Percentiles rank a stretch among this genome's conserved stretches.
phyloP scores from a whole-genome alignment of 2,888 invertebrate species.

The Sarcophaga carnaria region DNA sequence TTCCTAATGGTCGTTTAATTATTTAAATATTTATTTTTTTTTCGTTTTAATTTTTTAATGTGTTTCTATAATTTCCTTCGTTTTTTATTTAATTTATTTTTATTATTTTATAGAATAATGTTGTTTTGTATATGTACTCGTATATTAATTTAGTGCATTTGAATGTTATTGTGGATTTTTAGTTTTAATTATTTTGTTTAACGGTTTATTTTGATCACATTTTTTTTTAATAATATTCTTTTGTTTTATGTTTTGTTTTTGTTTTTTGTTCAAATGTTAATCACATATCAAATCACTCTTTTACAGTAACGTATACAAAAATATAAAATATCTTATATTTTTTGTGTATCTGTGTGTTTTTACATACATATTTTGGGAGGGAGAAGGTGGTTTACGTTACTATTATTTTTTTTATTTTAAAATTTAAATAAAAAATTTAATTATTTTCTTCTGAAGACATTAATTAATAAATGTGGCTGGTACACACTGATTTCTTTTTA shows the following conservation, averaged over 20 bases:
- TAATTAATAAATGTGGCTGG: too few relatives aligned
- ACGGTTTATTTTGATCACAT: slow-evolving; percentile 59
- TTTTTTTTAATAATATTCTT: slow-evolving; percentile 24
- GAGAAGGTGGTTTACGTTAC: slow-evolving; percentile 53
- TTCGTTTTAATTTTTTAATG: neutral
- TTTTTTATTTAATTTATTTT: neutral
- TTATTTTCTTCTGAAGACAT: neutral
- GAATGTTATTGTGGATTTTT: slow-evolving; percentile 34
- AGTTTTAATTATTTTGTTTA: slow-evolving; percentile 22
- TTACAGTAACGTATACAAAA: slow-evolving; percentile 62
- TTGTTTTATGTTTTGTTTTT: slow-evolving; percentile 17
- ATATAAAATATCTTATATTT: slow-evolving; percentile 59
- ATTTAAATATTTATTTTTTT: neutral
- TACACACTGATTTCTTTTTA: too few relatives aligned
- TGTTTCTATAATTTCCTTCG: neutral
- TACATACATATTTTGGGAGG: slow-evolving; percentile 19
- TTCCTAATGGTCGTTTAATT: slow-evolving; percentile 7
- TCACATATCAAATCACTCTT: slow-evolving; percentile 64
- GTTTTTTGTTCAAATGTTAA: slow-evolving; percentile 59
- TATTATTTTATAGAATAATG: slow-evolving; percentile 11
- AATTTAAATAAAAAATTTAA: neutral
- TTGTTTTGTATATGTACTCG: neutral
- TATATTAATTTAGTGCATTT: slow-evolving; percentile 22
- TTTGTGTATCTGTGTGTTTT: slow-evolving; percentile 18
- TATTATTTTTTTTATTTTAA: neutral